Base-by-base conservation (phyloP, 64 coral and sea anemone genomes). In the Cladopsammia gracilis region DNA sequence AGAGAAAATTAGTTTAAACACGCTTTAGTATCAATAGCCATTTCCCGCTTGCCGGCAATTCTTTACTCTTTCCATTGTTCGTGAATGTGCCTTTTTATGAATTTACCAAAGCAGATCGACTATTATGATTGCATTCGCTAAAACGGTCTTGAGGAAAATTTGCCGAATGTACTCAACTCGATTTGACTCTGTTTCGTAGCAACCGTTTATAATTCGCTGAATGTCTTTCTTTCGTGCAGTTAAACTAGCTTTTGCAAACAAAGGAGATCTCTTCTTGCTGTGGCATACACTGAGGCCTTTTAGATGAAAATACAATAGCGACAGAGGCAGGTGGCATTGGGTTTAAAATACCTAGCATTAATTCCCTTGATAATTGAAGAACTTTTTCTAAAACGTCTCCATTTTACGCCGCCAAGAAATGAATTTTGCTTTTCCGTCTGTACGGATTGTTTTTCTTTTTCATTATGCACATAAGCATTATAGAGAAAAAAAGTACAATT, bases 1-100 rank as follows among this genome's bases (percentile, higher is more conserved):
- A 84, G 43, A 24, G 44, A 59, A 68, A 84, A 84, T 50, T 62
- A 18, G 60, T 84, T 84, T 68, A 84, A 84, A 84, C 80, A 84
- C 80, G 45, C 80, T 22, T 12, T 25, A 84, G 80, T 84, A 84
- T 84, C 80, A 84, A 84, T 67, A 46, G 62, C 11, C 44, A 67
- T 84, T 84, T 47, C 62, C 80, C 80, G 43, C 80, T 84, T 68
- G 80, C 80, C 16, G 80, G 34, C 78, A 47, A 64, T 22, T 23
- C 14, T 59, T 24, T 79, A 59, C 13, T 82, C 20, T 24, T 9
- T 68, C 62, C n/a, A 67, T 84, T 84, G 80, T 67, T 84, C 46
- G 60, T 49, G 61, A 84, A 84, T 84, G 80, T 67, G 80, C 62
- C 47, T 65, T 80, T 83, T 73, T 4, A 73, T 20, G 61, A 64